Percentiles rank a stretch among this genome's conserved stretches.
phyloP scores from a whole-genome alignment of 2,888 invertebrate genomes.

The Ommatoiulus sabulosus region DNA sequence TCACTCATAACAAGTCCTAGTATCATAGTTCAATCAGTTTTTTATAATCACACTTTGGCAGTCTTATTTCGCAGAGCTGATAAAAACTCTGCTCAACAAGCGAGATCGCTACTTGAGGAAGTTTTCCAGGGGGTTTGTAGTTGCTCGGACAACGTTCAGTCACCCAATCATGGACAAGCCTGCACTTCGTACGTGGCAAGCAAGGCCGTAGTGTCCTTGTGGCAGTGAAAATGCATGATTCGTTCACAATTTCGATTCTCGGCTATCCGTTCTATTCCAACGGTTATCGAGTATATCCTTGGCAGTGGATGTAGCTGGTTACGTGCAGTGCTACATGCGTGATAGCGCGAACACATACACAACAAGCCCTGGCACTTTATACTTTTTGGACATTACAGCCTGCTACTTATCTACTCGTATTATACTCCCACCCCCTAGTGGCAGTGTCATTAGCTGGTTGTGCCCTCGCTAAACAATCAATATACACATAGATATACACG shows the following conservation, averaged over 20 bases:
- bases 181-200: slow-evolving; percentile 6
- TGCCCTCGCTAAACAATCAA: slow-evolving; percentile 27
- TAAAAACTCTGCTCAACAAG: slow-evolving; percentile 34
- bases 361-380: slow-evolving; percentile 50
- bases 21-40: background rate
- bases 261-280: slow-evolving; percentile 16
- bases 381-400: slow-evolving; percentile 51
- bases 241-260: slow-evolving; percentile 19
- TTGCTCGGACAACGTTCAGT: slow-evolving; percentile 30
- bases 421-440: slow-evolving; percentile 50
- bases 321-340: slow-evolving; percentile 48
- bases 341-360: slow-evolving; percentile 34
- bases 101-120: slow-evolving; percentile 49
- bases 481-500: background rate
- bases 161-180: background rate
- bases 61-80: slow-evolving; percentile 18
- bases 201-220: slow-evolving; percentile 46
- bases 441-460: slow-evolving; percentile 49
- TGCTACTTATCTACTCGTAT: slow-evolving; percentile 35
- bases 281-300: slow-evolving; percentile 24
- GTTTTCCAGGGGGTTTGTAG: slow-evolving; percentile 1
- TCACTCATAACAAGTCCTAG: background rate
- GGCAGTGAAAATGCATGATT: slow-evolving; percentile 47
- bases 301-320: slow-evolving; percentile 51
- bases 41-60: slow-evolving; percentile 45